Evolutionary conservation across 1,140 invertebrate species (phyloP).

Genomic region (Pseudomyrmex gracilis): DNA sequence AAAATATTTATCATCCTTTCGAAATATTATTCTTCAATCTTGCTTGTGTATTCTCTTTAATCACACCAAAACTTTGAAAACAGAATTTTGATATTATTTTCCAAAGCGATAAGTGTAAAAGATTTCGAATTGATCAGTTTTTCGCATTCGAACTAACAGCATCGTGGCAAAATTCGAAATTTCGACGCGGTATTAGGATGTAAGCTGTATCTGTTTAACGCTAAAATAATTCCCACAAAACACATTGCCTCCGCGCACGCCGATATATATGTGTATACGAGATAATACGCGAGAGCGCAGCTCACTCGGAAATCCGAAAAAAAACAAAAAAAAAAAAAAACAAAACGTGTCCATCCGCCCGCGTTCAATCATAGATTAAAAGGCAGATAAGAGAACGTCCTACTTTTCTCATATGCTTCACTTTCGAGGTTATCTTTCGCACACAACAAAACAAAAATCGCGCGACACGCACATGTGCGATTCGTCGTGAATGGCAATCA

Average conservation of each 20-base stretch:
- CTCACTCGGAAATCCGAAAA: conserved; percentile 48
- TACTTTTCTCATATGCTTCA: conserved; percentile 26
- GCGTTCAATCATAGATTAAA: conserved; percentile 56
- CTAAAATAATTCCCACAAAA: conserved; percentile 47
- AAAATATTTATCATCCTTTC: neutral
- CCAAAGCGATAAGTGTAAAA: too few species aligned
- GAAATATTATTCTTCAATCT: neutral
- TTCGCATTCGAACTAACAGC: neutral
- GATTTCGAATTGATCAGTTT: too few species aligned
- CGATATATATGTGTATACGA: conserved; percentile 36
- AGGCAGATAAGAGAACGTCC: conserved; percentile 47
- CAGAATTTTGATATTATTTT: neutral
- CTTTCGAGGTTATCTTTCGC: neutral
- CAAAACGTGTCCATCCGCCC: conserved; percentile 21
- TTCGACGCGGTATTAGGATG: neutral
- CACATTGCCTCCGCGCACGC: conserved; percentile 20
- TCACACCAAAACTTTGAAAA: neutral
- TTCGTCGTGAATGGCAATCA: conserved; percentile 22
- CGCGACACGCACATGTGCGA: neutral
- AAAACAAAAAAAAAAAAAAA: conserved; percentile 40
- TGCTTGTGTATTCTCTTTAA: neutral
- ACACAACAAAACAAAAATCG: conserved; percentile 20
- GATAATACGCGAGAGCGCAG: conserved; percentile 36
- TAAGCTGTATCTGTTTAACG: neutral
- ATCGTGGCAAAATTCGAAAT: conserved; percentile 3